phyloP scores from a whole-genome alignment of 1,140 invertebrate species.

The Brevipalpus yothersi region DNA sequence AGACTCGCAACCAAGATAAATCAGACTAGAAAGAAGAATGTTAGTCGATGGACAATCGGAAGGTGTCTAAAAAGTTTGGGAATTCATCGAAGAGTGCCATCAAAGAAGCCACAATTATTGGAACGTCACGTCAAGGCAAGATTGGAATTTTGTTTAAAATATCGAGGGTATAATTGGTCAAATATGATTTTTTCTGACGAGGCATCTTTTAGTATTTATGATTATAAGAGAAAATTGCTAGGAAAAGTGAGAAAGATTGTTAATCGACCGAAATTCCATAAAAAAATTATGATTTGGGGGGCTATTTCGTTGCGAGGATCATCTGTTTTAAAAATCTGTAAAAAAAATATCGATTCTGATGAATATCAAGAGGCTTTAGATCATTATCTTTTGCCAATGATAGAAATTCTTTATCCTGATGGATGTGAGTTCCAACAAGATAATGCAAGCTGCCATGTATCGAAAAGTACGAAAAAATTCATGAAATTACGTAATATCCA shows the following conservation, averaged over 20 bases:
- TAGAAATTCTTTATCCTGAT: neutral
- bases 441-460: neutral
- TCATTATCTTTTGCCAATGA: neutral
- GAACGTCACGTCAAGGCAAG: neutral
- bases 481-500: neutral
- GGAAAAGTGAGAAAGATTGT: neutral
- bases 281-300: neutral
- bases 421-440: constrained; percentile 8
- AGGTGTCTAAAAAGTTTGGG: neutral
- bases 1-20: neutral
- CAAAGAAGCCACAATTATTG: neutral
- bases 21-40: neutral
- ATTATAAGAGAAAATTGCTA: neutral
- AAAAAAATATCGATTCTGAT: neutral
- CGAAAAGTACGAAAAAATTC: neutral
- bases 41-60: neutral
- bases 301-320: neutral
- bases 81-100: neutral
- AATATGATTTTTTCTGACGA: neutral
- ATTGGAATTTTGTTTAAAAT: neutral
- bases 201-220: neutral
- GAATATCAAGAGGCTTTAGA: neutral
- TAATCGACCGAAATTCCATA: neutral
- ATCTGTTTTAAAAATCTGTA: neutral
- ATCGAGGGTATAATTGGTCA: neutral